Evolutionary conservation across 1,140 invertebrate species (phyloP), one percentile per base, ranked within the genome.

Genomic region (Leptopilina clavipes): DNA sequence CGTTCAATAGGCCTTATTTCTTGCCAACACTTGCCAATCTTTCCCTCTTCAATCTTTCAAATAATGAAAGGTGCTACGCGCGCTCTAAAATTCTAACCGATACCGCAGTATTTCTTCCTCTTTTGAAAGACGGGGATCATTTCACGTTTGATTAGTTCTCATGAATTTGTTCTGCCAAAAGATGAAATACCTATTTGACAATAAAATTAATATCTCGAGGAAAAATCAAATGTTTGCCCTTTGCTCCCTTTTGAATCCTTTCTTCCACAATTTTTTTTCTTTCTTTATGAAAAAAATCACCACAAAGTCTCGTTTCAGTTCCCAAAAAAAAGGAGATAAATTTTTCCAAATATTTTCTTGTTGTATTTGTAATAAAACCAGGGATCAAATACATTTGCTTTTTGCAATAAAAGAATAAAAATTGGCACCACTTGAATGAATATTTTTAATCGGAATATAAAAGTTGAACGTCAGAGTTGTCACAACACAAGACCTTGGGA

Each of bases 1-100:
- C 73, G 71, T 81, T 72, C 71, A 59, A 54, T 78, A 56, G 78
- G 56, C 72, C 79, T 73, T 18, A n/a, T 48, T 59, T 65, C 59
- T 65, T 18, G 5, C 65, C 72, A 73, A 54, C 82, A 80, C 71
- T 83, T 79, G 76, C 78, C 70, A 73, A 40, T 40, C 37, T 40
- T 56, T 56, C 40, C 22, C 74, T 6, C 56, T 72, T 22, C 70
- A 59, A 40, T 45, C 52, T n/a, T 37, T 72, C 72, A 19, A 79
- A 77, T 70, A 77, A 65, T 76, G 25, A 65, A 65, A 65, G 59
- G 59, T 65, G 59, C 59, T n/a, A 5, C 25, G 37, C 37, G 37
- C 37, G 25, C 25, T 65, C 22, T 37, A 22, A 65, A 59, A 31
- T 31, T 25, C 0, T 59, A 59, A 65, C 59, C 59, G 59, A 65